Evolutionary conservation across 2,888 invertebrate species (phyloP), one percentile per base, ranked within the genome.

Genomic region (Callyntrura guangdongensis): DNA sequence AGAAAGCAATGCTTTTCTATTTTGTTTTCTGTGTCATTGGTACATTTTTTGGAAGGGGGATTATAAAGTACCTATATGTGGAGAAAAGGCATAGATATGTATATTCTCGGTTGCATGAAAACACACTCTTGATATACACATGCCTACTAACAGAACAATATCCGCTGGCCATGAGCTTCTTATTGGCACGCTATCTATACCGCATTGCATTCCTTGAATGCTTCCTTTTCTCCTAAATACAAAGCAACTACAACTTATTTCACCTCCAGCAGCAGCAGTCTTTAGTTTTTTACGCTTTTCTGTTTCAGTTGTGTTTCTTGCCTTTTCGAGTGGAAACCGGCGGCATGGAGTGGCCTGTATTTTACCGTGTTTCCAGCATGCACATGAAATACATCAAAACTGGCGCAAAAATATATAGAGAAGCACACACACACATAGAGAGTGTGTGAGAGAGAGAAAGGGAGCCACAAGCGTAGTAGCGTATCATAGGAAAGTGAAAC

Each of bases 191-290:
- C 25, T 17, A 59, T 9, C 56, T 56, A 64, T 77, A 53, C 87
- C 67, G 87, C 87, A 87, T 79, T 87, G 87, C 87, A 87, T 87
- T 87, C 87, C 87, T 86, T 27, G 67, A 53, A 86, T 86, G 27
- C 36, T 61, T 59, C 49, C 85, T 85, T 79, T 69, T 47, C 27
- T 56, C 59, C 56, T 53, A 1, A 5, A 77, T 14, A 53, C 20
- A 53, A 77, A 77, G 14, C 77, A 53, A n/a, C 20, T 47, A 74
- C 8, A 47, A 74, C 22, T 36, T n/a, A n/a, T n/a, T n/a, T 6
- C 69, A 20, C 45, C 25, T 11, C 45, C 45, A 74, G 2, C 4
- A 47, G 49, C 77, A 36, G 25, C 25, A 47, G 22, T n/a, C 1
- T 74, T 20, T 64, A 25, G 11, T 8, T 5, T 27, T 12, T 27